These are phyloP conservation scores for Sinosuthora webbiana DNA, from an alignment of 2,113 vertebrate genomes.

Conservation along the genomic window DNA sequence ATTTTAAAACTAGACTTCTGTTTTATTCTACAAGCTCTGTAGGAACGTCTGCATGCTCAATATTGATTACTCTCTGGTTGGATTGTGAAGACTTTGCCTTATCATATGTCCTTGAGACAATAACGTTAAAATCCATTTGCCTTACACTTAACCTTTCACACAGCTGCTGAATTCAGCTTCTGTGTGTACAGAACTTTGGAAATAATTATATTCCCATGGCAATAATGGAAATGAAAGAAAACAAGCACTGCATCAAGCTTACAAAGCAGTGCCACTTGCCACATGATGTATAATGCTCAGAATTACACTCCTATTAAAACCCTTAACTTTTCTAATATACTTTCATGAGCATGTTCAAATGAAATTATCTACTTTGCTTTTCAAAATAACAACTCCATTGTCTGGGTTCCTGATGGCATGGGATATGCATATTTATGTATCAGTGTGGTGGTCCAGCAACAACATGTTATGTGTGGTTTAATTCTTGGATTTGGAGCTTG, in stretches of 20 bases:
- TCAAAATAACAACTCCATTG: constrained; percentile 1
- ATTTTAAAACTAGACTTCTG: neutral
- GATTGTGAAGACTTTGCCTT: constrained; percentile 39
- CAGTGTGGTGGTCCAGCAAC: neutral
- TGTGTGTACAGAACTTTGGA: constrained; percentile 22
- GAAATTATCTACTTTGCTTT: neutral
- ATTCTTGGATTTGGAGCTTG: constrained; percentile 17
- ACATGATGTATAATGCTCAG: neutral
- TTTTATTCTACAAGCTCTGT: constrained; percentile 17
- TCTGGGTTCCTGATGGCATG: neutral
- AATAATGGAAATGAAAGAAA: constrained; percentile 66
- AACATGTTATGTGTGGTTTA: neutral
- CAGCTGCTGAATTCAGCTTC: constrained; percentile 59
- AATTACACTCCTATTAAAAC: neutral
- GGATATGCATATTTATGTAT: neutral
- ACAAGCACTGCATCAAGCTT: constrained; percentile 24
- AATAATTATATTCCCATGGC: constrained; percentile 32
- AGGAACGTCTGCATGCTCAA: neutral
- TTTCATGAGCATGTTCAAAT: neutral
- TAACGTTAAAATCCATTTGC: constrained; percentile 70
- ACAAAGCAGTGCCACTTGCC: constrained; percentile 34
- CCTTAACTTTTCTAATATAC: neutral
- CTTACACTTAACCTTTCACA: constrained; percentile 63
- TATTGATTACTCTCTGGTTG: constrained; percentile 59
- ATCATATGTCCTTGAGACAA: constrained; percentile 58